Evolutionary conservation across 64 coral and sea anemone species (phyloP).

Genomic region (Anthopleura sola): DNA sequence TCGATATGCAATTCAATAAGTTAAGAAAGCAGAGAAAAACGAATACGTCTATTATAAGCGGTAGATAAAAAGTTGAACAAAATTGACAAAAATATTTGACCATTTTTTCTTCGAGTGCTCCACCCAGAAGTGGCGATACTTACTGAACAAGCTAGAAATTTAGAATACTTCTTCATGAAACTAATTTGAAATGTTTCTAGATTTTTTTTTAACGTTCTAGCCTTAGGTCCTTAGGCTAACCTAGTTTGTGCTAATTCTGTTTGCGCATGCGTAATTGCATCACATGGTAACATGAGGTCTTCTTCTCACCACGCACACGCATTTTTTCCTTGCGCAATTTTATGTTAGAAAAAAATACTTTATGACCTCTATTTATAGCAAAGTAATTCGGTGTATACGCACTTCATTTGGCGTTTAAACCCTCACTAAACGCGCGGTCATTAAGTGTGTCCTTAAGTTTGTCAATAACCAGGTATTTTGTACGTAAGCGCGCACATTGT

Average conservation of each 20-base stretch:
- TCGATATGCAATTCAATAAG: neutral
- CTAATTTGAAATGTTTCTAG: too few relatives aligned
- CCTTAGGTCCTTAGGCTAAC: too few relatives aligned
- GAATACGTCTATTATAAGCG: too few relatives aligned
- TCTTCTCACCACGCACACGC: neutral
- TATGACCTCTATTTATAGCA: neutral
- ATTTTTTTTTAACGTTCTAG: too few relatives aligned
- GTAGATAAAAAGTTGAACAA: too few relatives aligned
- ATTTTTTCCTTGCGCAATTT: neutral
- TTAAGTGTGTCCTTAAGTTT: neutral
- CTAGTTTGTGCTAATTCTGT: neutral
- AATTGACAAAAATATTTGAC: too few relatives aligned
- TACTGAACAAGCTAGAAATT: too few relatives aligned
- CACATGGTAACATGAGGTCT: neutral
- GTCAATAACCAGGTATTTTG: neutral
- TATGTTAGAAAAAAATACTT: neutral
- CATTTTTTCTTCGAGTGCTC: too few relatives aligned
- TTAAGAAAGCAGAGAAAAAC: too few relatives aligned
- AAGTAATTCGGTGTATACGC: neutral
- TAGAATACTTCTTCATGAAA: too few relatives aligned
- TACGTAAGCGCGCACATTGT: conserved; percentile 15
- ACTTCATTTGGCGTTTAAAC: neutral
- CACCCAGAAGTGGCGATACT: too few relatives aligned
- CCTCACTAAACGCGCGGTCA: neutral
- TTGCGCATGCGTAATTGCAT: neutral